phyloP scores from a whole-genome alignment of 30 jellyfish, hydroid and myxozoan species.

The Aurelia coerulea region DNA sequence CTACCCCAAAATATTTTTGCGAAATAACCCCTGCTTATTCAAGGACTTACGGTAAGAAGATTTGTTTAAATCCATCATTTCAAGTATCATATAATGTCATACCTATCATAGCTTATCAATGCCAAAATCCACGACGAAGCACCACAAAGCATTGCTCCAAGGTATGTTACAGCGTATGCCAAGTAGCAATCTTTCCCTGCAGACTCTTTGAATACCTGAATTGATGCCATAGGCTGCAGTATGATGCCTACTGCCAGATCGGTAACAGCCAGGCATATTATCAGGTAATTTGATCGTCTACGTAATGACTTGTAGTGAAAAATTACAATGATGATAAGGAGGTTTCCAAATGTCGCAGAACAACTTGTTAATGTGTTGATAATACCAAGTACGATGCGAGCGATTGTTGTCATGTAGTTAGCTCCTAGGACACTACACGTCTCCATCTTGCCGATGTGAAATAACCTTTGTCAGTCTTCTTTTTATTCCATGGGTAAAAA shows the following conservation, averaged over 20 bases:
- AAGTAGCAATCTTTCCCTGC: conserved; percentile 40
- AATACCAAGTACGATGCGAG: conserved; percentile 21
- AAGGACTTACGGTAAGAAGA: too few species aligned
- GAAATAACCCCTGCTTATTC: too few species aligned
- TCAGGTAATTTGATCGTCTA: conserved; percentile 46
- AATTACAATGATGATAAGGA: conserved; percentile 28
- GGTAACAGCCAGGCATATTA: conserved; percentile 46
- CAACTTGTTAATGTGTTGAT: conserved; percentile 25
- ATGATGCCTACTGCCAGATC: conserved; percentile 67
- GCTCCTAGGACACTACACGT: conserved; percentile 47
- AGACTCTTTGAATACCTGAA: conserved; percentile 33
- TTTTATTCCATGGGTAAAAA: too few species aligned
- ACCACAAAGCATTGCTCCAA: conserved; percentile 66
- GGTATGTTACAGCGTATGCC: conserved; percentile 55
- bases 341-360: conserved; percentile 52
- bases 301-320: conserved; percentile 29
- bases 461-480: too few species aligned
- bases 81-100: too few species aligned
- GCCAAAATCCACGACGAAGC: conserved; percentile 70
- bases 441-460: too few species aligned
- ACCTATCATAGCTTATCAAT: conserved; percentile 64
- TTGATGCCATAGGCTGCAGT: conserved; percentile 66
- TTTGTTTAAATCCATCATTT: too few species aligned
- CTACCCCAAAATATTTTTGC: too few species aligned
- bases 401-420: background rate